Conservation (phyloP, 2,113 vertebrate species). For the Rhadina sibilatrix region DNA sequence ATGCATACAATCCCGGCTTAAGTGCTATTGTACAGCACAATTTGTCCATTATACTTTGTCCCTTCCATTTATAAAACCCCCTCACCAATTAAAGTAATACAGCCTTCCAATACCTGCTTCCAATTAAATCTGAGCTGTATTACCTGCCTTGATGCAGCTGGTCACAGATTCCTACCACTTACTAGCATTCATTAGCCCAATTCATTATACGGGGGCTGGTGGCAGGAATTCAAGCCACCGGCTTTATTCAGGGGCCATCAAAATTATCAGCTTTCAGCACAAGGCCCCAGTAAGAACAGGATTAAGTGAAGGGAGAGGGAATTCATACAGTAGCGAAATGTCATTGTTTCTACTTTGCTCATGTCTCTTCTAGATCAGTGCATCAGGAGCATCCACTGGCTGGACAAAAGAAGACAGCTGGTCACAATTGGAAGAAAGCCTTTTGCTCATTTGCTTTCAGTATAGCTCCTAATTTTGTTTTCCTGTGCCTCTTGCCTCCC, state of each 20-base stretch:
- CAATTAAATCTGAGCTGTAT: conserved; percentile 97
- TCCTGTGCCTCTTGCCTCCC: not conserved
- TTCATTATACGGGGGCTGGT: conserved; percentile 92
- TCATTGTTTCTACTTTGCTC: conserved; percentile 71
- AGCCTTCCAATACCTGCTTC: conserved; percentile 98
- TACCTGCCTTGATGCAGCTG: conserved; percentile 96
- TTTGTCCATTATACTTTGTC: conserved; percentile 99
- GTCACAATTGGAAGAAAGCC: conserved; percentile 58
- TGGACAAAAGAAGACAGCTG: conserved; percentile 66
- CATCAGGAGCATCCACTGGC: conserved; percentile 63
- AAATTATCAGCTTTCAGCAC: conserved; percentile 81
- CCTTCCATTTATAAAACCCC: conserved; percentile 93
- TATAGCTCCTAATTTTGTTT: conserved; percentile 50
- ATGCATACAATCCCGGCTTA: conserved; percentile 96
- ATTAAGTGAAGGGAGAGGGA: conserved; percentile 75
- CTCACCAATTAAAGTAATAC: conserved; percentile 99
- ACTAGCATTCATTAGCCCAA: conserved; percentile 93
- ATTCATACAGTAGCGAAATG: conserved; percentile 79
- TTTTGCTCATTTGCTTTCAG: conserved; percentile 51
- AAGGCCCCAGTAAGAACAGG: conserved; percentile 71
- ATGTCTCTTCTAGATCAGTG: conserved; percentile 53
- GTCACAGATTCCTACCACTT: conserved; percentile 87
- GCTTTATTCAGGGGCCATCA: conserved; percentile 79
- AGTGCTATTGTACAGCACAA: conserved; percentile 98
- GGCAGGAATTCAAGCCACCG: conserved; percentile 90